Base-by-base conservation (phyloP, 2,113 vertebrate genomes). In the Sturnira hondurensis region DNA sequence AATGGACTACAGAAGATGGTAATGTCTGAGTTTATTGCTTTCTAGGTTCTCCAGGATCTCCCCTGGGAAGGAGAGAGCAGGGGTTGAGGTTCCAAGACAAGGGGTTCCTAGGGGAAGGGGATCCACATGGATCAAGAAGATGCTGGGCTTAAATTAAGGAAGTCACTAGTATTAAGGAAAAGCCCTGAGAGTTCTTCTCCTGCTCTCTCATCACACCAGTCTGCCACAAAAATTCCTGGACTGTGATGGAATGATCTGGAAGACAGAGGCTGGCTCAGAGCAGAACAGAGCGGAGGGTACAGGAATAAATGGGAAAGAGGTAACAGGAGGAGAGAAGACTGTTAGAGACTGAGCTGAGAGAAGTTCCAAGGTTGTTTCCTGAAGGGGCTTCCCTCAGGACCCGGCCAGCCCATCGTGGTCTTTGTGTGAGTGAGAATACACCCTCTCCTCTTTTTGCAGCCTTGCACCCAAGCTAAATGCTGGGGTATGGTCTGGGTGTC, bases 391-490 rank as follows among this genome's bases (percentile, higher is more conserved):
- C 19, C 3, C 0, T 33, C 9, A 38, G 16, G 50, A 43, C 43
- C 20, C 43, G 50, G 33, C 11, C 2, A 14, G n/a, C 24, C 4
- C 31, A 28, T 14, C 12, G 28, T 33, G 71, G 19, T 31, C 15
- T 91, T 31, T 47, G 3, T 36, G 16, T 56, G 67, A 81, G 31
- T 26, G 17, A 91, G 67, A 38, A 87, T 17, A 5, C 5, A 36
- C n/a, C 10, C 33, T 28, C 26, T 45, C 26, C 12, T 47, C 43
- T 22, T 20, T 31, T 13, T 2, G 3, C 9, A 43, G 38, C 5
- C 7, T 43, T 16, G 1, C 2, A 47, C 15, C 12, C 4, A 5
- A 0, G 31, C 20, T 19, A 1, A 28, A 4, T 33, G 71, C 74
- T 22, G 43, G 17, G 67, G 28, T 5, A 15, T 56, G 65, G 65